A percentile compares a stretch with the other conserved stretches of the same genome.
Evolutionary conservation across 30 jellyfish, hydroid and myxozoan genomes (phyloP).

Genomic region (Phacellophora camtschatica): DNA sequence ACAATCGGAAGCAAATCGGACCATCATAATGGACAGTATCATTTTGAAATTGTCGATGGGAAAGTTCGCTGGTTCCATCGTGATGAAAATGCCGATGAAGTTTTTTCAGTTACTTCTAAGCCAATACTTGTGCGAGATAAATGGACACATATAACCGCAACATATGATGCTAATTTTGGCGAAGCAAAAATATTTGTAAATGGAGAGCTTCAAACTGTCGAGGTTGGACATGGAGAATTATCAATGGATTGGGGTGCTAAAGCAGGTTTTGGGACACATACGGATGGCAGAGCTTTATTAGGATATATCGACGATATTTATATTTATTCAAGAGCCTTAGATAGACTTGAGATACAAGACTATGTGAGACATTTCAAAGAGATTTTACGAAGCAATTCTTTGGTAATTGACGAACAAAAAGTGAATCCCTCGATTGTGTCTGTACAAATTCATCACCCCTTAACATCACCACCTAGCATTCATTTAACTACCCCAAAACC

Average conservation of each 20-base stretch:
- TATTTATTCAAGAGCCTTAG: conserved; percentile 76
- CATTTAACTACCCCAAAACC: conserved; percentile 48
- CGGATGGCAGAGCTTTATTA: conserved; percentile 76
- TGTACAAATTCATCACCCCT: conserved; percentile 10
- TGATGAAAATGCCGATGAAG: conserved; percentile 64
- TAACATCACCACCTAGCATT: neutral
- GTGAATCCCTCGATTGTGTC: conserved; percentile 2
- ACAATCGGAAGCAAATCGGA: conserved; percentile 72
- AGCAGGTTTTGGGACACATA: conserved; percentile 94
- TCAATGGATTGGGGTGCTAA: conserved; percentile 91
- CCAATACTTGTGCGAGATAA: conserved; percentile 51
- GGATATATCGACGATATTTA: conserved; percentile 91
- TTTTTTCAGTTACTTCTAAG: conserved; percentile 73
- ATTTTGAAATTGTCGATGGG: conserved; percentile 73
- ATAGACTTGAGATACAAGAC: conserved; percentile 61
- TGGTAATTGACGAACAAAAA: neutral
- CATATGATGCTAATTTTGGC: conserved; percentile 81
- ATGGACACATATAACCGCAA: conserved; percentile 89
- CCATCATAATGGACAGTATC: conserved; percentile 70
- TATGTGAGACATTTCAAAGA: conserved; percentile 79
- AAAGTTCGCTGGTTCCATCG: conserved; percentile 89
- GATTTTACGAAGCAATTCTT: conserved; percentile 25
- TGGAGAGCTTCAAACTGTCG: conserved; percentile 78
- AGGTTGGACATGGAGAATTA: conserved; percentile 83
- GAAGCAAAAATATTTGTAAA: conserved; percentile 92